A percentile compares a stretch with the other conserved stretches of the same genome.
phyloP scores from a whole-genome alignment of 2,797 vertebrate species.

The Hephaestus fuliginosus region DNA sequence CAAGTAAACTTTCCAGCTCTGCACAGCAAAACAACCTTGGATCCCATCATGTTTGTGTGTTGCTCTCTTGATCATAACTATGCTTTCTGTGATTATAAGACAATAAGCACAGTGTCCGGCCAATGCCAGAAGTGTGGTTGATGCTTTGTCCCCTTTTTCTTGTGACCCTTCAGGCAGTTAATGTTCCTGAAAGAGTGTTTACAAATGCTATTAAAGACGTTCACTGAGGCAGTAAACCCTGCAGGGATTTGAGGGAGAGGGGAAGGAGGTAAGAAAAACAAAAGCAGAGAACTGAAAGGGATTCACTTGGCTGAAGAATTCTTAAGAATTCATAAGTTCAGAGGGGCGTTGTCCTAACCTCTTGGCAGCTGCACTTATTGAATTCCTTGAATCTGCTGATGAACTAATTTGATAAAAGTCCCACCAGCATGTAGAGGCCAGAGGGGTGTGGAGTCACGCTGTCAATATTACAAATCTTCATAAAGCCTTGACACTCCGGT shows the following conservation, averaged over 20 bases:
- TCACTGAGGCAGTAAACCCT: neutral
- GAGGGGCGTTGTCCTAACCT: neutral
- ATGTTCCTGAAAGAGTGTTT: neutral
- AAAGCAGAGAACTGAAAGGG: neutral
- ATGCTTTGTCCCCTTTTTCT: neutral
- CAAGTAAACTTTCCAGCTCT: too few relatives aligned
- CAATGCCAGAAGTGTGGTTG: neutral
- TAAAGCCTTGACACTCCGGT: constrained; percentile 9
- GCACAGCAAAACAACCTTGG: too few relatives aligned
- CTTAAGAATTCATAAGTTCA: constrained; percentile 4
- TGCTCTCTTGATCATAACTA: too few relatives aligned
- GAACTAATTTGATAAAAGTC: neutral
- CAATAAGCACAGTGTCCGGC: too few relatives aligned
- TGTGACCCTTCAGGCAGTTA: neutral
- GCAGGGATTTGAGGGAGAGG: too few relatives aligned
- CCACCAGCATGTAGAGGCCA: neutral
- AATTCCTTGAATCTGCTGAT: neutral
- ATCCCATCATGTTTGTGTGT: too few relatives aligned
- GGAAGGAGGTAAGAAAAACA: neutral
- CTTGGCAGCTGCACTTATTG: neutral
- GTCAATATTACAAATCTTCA: neutral
- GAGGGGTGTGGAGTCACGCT: neutral
- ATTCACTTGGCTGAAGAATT: neutral
- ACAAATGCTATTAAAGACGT: neutral
- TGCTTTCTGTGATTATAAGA: too few relatives aligned